Evolutionary conservation across 1,140 invertebrate genomes (phyloP).

Genomic region (Drosophila bipectinata): DNA sequence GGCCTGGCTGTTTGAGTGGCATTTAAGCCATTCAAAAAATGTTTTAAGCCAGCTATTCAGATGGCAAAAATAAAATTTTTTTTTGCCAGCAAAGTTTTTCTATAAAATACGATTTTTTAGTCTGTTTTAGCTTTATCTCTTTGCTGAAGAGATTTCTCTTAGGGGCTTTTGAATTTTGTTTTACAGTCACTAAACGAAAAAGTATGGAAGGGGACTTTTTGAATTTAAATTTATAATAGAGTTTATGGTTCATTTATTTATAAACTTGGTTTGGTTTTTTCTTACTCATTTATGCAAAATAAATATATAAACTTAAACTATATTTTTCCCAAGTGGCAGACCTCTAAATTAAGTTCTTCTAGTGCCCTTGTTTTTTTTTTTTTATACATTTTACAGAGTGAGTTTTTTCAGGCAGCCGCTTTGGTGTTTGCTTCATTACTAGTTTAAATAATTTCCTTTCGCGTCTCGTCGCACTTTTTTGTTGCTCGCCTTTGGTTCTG

Average conservation of each 20-base stretch:
- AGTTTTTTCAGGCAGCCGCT: slow-evolving; percentile 10
- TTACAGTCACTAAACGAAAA: background rate
- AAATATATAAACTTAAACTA: background rate
- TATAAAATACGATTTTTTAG: slow-evolving; percentile 25
- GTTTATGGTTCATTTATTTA: background rate
- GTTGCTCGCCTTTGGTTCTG: slow-evolving; percentile 5
- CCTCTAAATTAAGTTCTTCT: background rate
- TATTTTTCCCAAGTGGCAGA: slow-evolving; percentile 14
- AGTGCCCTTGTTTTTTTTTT: background rate
- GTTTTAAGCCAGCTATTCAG: slow-evolving; percentile 20
- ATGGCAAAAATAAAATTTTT: slow-evolving; percentile 16
- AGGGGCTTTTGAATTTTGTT: slow-evolving; percentile 7
- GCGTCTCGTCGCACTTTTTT: background rate
- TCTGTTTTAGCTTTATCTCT: slow-evolving; percentile 37
- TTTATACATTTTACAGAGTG: slow-evolving; percentile 1
- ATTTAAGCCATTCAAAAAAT: slow-evolving; percentile 48
- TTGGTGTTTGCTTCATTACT: slow-evolving; percentile 47
- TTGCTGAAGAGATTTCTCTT: slow-evolving; percentile 17
- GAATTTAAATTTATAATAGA: background rate
- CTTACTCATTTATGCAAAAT: background rate
- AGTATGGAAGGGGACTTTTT: background rate
- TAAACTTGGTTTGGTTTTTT: background rate
- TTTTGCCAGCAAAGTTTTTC: slow-evolving; percentile 22
- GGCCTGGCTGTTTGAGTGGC: slow-evolving; percentile 36
- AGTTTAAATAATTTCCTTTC: slow-evolving; percentile 33